Base-by-base conservation (phyloP, 2,797 vertebrate species). In the Alosa sapidissima region DNA sequence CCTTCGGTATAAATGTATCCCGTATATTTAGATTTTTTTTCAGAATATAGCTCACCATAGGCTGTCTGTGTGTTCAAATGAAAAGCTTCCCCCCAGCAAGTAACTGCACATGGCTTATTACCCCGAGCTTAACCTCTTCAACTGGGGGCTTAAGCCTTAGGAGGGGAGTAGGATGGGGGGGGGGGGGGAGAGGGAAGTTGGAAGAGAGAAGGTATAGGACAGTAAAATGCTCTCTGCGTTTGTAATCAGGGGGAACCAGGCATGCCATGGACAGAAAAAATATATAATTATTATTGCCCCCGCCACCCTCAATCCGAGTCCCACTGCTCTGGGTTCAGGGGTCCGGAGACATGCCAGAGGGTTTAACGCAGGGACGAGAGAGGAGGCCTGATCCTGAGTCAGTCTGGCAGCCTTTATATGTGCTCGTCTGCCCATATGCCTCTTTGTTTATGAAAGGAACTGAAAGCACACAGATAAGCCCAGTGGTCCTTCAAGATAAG, bases 81-180 rank as follows among this genome's bases (percentile, higher is more conserved):
- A 89, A 88, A 90, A 55, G 78, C 85, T 84, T 89, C 81, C 82
- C 81, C 85, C 49, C 51, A 8, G 55, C 47, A 84, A 81, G 81
- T 88, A 85, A 82, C 11, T 75, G 68, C 68, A 75, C 36, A 75
- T 45, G 68, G 36, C 68, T 87, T 78, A 85, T 87, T 89, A 87
- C 88, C 87, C 83, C 49, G 16, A 89, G 75, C 88, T 88, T 89
- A 88, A 92, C 87, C 89, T 85, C 86, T 81, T 87, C 72, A 72
- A 55, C 81, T 68, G 65, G 68, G 82, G 84, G 62, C 82, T 83
- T 83, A 51, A 55, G 87, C 52, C 60, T 45, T 55, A 81, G 86
- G 60, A 75, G 58, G 78, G 60, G 8, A 10, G 9, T 16, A 11
- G 8, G 11, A 49, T 75, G 54, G 60, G 68, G 82, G 51, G 85